Conservation (phyloP, 2,113 vertebrate species). For the Microtus ochrogaster region DNA sequence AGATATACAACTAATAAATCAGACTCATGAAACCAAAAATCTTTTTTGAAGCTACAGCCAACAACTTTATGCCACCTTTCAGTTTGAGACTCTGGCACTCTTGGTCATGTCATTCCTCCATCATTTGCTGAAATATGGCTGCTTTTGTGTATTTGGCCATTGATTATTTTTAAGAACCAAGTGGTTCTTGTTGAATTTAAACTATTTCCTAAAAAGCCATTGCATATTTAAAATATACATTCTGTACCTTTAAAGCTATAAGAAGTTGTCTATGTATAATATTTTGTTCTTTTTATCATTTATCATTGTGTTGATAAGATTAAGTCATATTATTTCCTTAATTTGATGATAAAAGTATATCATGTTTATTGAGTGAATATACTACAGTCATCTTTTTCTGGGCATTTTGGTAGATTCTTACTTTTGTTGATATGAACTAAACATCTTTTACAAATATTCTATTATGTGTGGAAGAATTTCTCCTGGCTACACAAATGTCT, state of each 20-base stretch:
- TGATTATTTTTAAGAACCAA: conserved; percentile 34
- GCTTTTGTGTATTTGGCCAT: background rate
- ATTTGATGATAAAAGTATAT: background rate
- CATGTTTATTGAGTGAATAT: background rate
- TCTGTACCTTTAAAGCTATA: background rate
- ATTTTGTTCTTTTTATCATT: background rate
- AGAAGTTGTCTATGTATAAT: background rate
- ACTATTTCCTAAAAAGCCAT: background rate
- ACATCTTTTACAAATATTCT: background rate
- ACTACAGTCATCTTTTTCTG: background rate
- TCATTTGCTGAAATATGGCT: background rate
- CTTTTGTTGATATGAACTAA: conserved; percentile 11
- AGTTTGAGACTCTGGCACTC: background rate
- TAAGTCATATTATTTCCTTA: background rate
- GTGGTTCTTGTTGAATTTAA: background rate
- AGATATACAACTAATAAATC: too few relatives aligned
- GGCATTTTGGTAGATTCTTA: background rate
- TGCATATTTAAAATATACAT: background rate
- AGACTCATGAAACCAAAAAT: background rate
- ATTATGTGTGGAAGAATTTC: background rate
- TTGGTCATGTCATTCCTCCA: background rate
- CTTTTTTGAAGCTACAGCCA: background rate
- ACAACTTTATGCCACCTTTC: conserved; percentile 43
- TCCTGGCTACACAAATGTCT: background rate
- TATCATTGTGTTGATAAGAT: background rate